Base-by-base conservation (phyloP, 2,797 vertebrate species). In the Amphiprion clarkii region DNA sequence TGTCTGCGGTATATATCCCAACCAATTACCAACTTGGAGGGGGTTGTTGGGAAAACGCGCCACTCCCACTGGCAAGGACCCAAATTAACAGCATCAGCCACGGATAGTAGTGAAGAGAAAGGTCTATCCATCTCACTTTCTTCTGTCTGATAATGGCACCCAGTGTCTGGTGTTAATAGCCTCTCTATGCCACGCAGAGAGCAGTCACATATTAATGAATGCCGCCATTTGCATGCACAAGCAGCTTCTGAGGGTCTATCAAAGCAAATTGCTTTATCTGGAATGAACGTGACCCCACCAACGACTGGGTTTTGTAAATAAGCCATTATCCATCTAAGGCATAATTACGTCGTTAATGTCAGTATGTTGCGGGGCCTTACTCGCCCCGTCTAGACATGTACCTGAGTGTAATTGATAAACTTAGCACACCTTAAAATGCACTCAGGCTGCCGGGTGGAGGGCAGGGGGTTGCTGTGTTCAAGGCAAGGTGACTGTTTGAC, bases 281-380 rank as follows among this genome's bases (percentile, higher is more conserved):
- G 74, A 77, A 77, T 81, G 79, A 89, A 90, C 74, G 61, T 85
- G 89, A 93, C 88, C 87, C 70, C 59, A 46, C 62, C 80, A 78
- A 76, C 79, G 79, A 74, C 79, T 77, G 72, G 81, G 79, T 87
- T 93, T 89, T 82, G 88, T 90, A 94, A 93, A 94, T 93, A 94
- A 89, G 89, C 74, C 87, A 88, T 92, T 92, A 92, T 87, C 85
- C 85, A 89, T 85, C 76, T 40, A 65, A 87, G 80, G 79, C 62
- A 70, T 93, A 93, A 94, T 93, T 89, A 89, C 85, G 72, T 82
- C 4, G 40, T 85, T 91, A 87, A 89, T 89, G 91, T 82, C 74
- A 58, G 63, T 31, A 17, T 69, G 68, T 77, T 70, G 75, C 66
- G 16, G 54, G 65, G 75, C 69, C 60, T 71, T 57, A 13, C 51